Evolutionary conservation across 2,888 invertebrate genomes (phyloP), one percentile per base, ranked within the genome.

Genomic region (Lacanobia oleracea): DNA sequence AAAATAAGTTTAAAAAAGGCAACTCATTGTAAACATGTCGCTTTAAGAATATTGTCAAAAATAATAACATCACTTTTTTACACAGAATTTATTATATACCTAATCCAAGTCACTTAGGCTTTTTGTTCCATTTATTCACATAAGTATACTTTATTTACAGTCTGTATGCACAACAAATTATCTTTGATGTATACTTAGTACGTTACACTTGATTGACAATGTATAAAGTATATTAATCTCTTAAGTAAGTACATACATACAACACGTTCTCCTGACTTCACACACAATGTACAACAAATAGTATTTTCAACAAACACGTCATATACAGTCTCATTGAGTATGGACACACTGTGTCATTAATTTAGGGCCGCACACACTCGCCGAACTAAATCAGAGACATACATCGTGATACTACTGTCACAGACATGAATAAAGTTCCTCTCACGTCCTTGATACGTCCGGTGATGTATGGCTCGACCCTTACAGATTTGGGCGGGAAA

Each of bases 391-490:
- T 59, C 72, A 53, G 4, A 60, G 68, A 37, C 54, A 66, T 69
- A 77, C 33, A 60, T 72, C 57, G 62, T 48, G 37, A 48, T 67
- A 50, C 23, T 53, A 57, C 72, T 59, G 70, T 59, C 82, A 71
- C 70, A 51, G 57, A 75, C 68, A 57, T 64, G 79, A 76, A 68
- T 70, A 68, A 68, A 75, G 66, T 75, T 75, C 10, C 59, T 61
- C 75, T 37, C 54, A 53, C 54, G 66, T 65, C 75, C 81, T 69
- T 76, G 79, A 70, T 77, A 77, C 56, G 40, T 40, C 43, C 43
- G 57, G 67, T 73, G 67, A 79, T 79, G 65, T 79, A 72, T 73
- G 67, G 59, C 60, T 33, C 70, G 70, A 79, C 72, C 79, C 76
- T 71, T 37, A 56, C 67, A 67, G 56, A 70, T 63, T 75, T 63